Evolutionary conservation across 2,113 vertebrate species (phyloP).

Genomic region (Cyanoliseus patagonus): DNA sequence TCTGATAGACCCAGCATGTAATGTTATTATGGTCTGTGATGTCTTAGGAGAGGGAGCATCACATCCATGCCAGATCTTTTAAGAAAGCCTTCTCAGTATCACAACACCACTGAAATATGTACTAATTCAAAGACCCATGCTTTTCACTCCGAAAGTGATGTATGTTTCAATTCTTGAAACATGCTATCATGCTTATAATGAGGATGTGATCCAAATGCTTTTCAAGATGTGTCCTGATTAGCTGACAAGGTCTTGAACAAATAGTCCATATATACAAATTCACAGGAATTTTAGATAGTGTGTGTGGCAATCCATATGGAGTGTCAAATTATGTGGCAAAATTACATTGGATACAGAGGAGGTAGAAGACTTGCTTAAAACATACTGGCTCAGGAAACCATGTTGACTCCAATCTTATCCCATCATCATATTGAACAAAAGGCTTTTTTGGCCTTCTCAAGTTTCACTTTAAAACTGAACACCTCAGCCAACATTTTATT

Average conservation of each 20-base stretch:
- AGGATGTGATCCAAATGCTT: background rate
- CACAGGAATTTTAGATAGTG: background rate
- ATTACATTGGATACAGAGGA: background rate
- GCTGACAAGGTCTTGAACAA: background rate
- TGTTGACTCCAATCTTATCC: background rate
- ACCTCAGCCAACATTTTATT: background rate
- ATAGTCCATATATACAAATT: accelerated
- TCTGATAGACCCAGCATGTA: background rate
- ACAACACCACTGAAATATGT: background rate
- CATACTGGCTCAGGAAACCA: background rate
- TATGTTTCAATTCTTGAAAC: background rate
- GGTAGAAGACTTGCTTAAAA: background rate
- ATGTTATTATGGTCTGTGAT: background rate
- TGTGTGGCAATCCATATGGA: background rate
- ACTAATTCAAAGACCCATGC: background rate
- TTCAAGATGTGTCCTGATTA: background rate
- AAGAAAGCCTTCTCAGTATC: background rate
- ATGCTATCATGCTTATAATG: background rate
- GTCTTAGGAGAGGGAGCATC: background rate
- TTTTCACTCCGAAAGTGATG: background rate
- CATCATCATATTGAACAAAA: background rate
- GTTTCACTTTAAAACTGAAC: background rate
- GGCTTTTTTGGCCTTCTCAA: background rate
- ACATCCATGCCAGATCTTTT: background rate
- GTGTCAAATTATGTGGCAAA: background rate